Base-by-base conservation (phyloP, 2,113 vertebrate genomes). In the Helogale parvula region DNA sequence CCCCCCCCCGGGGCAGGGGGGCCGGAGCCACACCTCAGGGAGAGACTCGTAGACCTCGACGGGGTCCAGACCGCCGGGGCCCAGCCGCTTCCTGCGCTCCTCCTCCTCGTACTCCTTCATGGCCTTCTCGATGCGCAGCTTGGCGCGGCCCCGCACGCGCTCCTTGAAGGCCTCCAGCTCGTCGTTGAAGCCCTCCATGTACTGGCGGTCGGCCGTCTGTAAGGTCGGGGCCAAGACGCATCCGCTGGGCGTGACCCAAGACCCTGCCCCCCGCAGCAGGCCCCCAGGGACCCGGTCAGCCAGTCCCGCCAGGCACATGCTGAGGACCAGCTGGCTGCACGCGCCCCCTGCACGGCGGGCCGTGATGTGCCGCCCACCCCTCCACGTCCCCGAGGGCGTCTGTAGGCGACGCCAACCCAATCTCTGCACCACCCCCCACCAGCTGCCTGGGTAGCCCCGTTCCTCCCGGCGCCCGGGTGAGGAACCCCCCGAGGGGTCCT, bases 111-210 rank as follows among this genome's bases (percentile, higher is more conserved):
- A 99, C 13, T 99, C 99, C 90, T 99, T 99, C 99, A 99, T 98
- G 3, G 99, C 99, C 87, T 99, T 99, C 94, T 99, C 99, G 0
- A 99, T 98, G 68, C 99, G 99, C 11, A 99, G 99, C 98, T 99
- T 99, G 0, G 99, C 99, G 0, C 99, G 98, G 45, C 99, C 99
- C 0, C 99, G 98, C 68, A 99, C 99, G 0, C 99, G 98, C 86
- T 99, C 99, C 97, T 99, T 99, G 97, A 99, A 99, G 0, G 99
- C 99, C 79, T 99, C 99, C 96, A 99, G 98, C 97, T 99, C 99
- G 0, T 99, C 99, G 0, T 99, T 99, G 98, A 99, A 99, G 3
- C 99, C 99, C 0, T 99, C 99, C 98, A 99, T 99, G 98, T 99
- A 99, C 97, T 99, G 99, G 91, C 99, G 99, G 90, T 99, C 99